phyloP scores from a whole-genome alignment of 2,888 invertebrate species.

The Thera obeliscata region DNA sequence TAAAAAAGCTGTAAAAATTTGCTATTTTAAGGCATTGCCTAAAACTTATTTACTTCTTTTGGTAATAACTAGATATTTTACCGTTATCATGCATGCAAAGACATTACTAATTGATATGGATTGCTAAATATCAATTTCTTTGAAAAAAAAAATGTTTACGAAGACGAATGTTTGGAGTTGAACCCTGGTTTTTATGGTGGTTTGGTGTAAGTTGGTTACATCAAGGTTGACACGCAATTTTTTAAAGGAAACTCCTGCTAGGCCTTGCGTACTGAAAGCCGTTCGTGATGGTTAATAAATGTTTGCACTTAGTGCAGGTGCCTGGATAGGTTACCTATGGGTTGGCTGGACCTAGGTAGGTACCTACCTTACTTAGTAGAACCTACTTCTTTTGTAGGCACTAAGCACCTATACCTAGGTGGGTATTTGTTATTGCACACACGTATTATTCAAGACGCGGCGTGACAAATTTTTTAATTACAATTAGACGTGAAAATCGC shows the following conservation, averaged over 20 bases:
- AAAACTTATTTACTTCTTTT: slow-evolving; percentile 13
- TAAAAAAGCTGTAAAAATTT: slow-evolving; percentile 40
- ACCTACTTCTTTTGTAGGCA: background rate
- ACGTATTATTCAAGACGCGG: slow-evolving; percentile 60
- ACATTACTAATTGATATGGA: too few species aligned
- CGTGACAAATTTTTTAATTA: slow-evolving; percentile 83
- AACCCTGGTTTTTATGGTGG: too few species aligned
- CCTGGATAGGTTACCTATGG: background rate
- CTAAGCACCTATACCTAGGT: slow-evolving; percentile 36
- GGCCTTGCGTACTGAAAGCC: too few species aligned
- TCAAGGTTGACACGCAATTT: too few species aligned
- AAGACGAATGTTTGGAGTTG: too few species aligned
- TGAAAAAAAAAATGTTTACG: too few species aligned
- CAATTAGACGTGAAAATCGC: slow-evolving; percentile 80
- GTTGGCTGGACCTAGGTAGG: background rate
- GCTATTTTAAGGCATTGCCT: slow-evolving; percentile 33
- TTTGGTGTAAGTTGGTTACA: too few species aligned
- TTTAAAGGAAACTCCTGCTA: too few species aligned
- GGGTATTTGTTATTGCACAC: slow-evolving; percentile 41
- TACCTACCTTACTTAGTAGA: slow-evolving; percentile 8
- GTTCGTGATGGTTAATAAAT: background rate
- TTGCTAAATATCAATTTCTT: too few species aligned
- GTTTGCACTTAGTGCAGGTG: background rate
- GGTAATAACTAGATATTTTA: too few species aligned
- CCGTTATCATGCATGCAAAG: too few species aligned